A percentile compares a stretch with the other conserved stretches of the same genome.
Conservation (phyloP, 1,140 invertebrate genomes). For the Zaprionus tsacasi region DNA sequence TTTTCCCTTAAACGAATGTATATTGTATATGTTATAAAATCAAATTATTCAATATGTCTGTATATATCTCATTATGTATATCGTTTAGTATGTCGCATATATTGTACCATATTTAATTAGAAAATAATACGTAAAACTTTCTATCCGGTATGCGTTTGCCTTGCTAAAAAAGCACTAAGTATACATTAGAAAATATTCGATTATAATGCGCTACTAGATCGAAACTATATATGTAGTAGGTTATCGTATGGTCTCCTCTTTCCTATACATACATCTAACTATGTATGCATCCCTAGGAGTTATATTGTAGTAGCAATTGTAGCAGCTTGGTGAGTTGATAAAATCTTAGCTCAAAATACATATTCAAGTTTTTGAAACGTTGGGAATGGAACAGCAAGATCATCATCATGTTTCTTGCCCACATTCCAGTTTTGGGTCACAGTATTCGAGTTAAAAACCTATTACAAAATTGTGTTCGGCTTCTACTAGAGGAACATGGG, state of each 20-base stretch:
- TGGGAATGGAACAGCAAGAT: constrained; percentile 39
- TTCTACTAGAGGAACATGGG: neutral
- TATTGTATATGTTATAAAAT: constrained; percentile 70
- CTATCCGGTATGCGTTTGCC: constrained; percentile 51
- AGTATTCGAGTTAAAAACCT: constrained; percentile 2
- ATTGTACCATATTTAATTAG: constrained; percentile 48
- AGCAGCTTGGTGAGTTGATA: constrained; percentile 28
- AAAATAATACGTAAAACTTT: constrained; percentile 57
- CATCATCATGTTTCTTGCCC: constrained; percentile 22
- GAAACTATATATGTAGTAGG: neutral
- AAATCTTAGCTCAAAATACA: constrained; percentile 42
- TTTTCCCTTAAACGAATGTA: constrained; percentile 60
- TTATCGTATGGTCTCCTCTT: neutral
- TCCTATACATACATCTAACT: neutral
- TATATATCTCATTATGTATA: constrained; percentile 43
- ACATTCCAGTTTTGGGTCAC: constrained; percentile 13
- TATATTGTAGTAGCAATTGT: neutral
- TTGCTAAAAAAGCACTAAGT: constrained; percentile 37
- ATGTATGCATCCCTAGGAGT: constrained; percentile 2
- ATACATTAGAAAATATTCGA: constrained; percentile 1
- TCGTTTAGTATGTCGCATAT: constrained; percentile 23
- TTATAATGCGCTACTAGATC: constrained; percentile 5
- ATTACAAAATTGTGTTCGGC: neutral
- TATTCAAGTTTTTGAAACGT: constrained; percentile 17
- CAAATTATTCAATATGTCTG: constrained; percentile 47